Evolutionary conservation across 2,888 invertebrate genomes (phyloP), one percentile per base, ranked within the genome.

Genomic region (Apoderus coryli): DNA sequence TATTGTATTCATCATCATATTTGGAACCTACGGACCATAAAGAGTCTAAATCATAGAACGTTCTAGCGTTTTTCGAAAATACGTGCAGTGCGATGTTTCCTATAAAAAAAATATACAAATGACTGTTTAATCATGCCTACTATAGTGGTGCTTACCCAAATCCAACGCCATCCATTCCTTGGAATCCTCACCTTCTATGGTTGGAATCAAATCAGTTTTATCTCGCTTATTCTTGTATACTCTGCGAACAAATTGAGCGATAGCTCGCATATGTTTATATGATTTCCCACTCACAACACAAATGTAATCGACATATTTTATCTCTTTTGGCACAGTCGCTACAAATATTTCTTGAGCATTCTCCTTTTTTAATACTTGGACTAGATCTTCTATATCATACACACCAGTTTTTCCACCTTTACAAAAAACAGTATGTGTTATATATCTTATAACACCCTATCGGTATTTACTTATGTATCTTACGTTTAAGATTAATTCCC

Each of bases 11-110:
- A 24, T 69, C 67, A 56, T 92, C 92, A 63, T 67, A 84, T 47
- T 82, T 67, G 0, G 73, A 59, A 2, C 93, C 93, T 10, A 90
- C 72, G 22, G 82, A 67, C 95, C 93, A 95, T 16, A 95, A 59
- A 1, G 79, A 78, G 57, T 95, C 95, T 39, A 95, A 63, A 57
- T 93, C 90, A 55, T 89, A 92, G 4, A 62, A 50, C 39, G 64
- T 57, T 43, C 95, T 64, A 2, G 71, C 65, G 41, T 72, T 64
- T 7, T 65, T 63, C 15, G 77, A 72, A 57, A 93, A 86, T 42
- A 95, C 69, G 49, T 95, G 93, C 16, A 95, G 57, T 3, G 82
- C 82, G 46, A 93, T 90, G 52, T 92, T 93, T 37, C 88, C 89
- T 88, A 57, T 16, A 67, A 64, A 41, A 40, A 46, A 47, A 36